Evolutionary conservation across 2,113 vertebrate genomes (phyloP).

Genomic region (Sakesphorus luctuosus): DNA sequence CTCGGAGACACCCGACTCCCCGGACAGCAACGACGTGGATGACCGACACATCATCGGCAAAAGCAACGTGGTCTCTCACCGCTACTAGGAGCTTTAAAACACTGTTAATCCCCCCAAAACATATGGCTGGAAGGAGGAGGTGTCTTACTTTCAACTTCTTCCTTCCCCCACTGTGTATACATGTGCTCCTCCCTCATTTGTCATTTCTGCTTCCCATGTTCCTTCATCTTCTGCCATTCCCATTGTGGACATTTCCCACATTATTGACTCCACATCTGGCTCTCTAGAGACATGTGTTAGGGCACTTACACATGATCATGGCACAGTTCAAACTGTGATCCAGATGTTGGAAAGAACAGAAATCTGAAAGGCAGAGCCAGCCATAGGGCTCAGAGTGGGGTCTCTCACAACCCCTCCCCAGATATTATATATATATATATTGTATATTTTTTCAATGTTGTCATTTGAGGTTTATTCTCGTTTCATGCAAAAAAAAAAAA

Average conservation of each 20-base stretch:
- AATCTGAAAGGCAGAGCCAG: neutral
- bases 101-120: neutral
- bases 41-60: conserved; percentile 88
- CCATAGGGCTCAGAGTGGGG: conserved; percentile 33
- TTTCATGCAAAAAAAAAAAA: conserved; percentile 66
- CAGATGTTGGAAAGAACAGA: neutral
- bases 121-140: conserved; percentile 41
- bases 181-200: neutral
- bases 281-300: neutral
- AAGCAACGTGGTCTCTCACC: conserved; percentile 80
- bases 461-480: conserved; percentile 75
- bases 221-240: conserved; percentile 23
- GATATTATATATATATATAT: conserved; percentile 79
- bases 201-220: neutral
- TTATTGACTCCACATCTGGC: neutral
- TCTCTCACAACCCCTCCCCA: conserved; percentile 24
- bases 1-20: conserved; percentile 80
- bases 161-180: neutral
- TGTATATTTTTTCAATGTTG: conserved; percentile 86
- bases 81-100: conserved; percentile 76
- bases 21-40: conserved; percentile 73
- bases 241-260: conserved; percentile 47
- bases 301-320: neutral
- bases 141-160: conserved; percentile 21
- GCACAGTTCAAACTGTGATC: neutral